These are phyloP conservation scores for Urosaurus nigricauda DNA, from an alignment of 2,797 vertebrate genomes.

Conservation along the genomic window DNA sequence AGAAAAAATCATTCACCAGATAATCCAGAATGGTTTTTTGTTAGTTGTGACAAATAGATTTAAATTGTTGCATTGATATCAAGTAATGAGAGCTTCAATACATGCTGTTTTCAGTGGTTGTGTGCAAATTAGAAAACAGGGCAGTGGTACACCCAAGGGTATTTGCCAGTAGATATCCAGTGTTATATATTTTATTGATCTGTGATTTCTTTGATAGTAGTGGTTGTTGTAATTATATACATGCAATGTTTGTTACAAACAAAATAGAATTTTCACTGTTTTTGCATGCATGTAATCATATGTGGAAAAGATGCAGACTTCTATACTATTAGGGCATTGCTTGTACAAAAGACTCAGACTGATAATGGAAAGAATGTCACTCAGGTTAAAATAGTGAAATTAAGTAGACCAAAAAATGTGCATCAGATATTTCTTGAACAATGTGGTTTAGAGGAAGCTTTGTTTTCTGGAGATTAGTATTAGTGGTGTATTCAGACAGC, in stretches of 20 bases:
- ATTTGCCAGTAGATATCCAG: neutral
- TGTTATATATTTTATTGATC: neutral
- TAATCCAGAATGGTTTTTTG: neutral
- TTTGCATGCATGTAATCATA: neutral
- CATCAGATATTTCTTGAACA: neutral
- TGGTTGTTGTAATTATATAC: neutral
- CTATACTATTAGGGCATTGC: neutral
- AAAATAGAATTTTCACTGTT: neutral
- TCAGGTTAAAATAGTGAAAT: neutral
- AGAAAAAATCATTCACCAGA: neutral
- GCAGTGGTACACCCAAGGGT: neutral
- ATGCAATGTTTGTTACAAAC: neutral
- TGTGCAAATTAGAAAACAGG: neutral
- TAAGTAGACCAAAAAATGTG: neutral
- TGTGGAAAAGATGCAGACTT: neutral
- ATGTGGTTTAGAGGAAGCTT: neutral
- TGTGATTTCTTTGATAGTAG: neutral
- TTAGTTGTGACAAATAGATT: neutral
- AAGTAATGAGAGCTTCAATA: neutral
- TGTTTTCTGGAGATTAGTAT: neutral
- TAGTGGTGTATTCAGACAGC: neutral
- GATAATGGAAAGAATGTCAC: neutral
- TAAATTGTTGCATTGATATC: constrained; percentile 3
- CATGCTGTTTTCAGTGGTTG: neutral
- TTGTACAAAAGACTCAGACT: neutral